Base-by-base conservation (phyloP, 2,888 invertebrate genomes). In the Eucera pruinosa region DNA sequence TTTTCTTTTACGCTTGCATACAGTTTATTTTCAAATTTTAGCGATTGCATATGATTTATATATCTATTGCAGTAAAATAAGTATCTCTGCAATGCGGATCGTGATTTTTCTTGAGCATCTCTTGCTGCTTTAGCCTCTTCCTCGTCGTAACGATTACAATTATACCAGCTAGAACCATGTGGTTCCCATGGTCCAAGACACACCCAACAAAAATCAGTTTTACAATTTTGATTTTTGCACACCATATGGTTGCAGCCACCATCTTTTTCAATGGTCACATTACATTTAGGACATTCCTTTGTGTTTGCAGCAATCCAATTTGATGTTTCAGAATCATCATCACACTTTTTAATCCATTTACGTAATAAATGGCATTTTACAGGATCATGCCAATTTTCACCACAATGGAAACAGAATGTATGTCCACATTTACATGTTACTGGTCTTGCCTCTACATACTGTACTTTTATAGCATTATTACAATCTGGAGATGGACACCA, bases 191-290 rank as follows among this genome's bases (percentile, higher is more conserved):
- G 97, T 27, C 99, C 99, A 77, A 99, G 95, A 92, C 99, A 99
- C 33, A 99, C 98, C 99, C 99, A 99, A 93, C 99, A 99, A 93
- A 99, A 99, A 93, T 99, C 99, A 55, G 97, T 96, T 93, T 98
- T 98, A 93, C 99, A 99, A 93, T 97, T 97, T 93, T 97, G 97
- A 94, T 99, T 99, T 94, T 98, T 99, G 94, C 99, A 99, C 62
- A 97, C 97, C 99, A 99, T 99, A 93, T 99, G 99, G 94, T 99
- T 99, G 93, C 99, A 99, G 60, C 99, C 99, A 78, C 99, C 99
- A 93, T 99, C 98, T 92, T 97, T 97, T 91, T 98, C 97, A 88
- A 98, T 97, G n/a, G 97, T 97, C 58, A 98, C 98, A 93, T 98
- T 98, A 93, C 99, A 99, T 92, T 97, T 97, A 50, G 99, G 99